These are phyloP conservation scores for Sarcophaga bullata DNA, from an alignment of 1,140 invertebrate species.

Conservation along the genomic window DNA sequence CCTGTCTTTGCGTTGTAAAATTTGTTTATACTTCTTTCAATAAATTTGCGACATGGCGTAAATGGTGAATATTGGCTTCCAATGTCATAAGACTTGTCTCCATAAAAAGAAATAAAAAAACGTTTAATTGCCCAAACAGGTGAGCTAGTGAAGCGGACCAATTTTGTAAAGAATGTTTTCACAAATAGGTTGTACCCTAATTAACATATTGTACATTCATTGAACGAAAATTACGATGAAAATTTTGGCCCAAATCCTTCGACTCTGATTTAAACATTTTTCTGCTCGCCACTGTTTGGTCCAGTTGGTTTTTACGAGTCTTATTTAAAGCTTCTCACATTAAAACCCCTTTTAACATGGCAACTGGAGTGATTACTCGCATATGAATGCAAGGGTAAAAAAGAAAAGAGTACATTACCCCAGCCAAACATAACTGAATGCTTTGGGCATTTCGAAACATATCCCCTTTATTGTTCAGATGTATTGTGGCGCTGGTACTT, in stretches of 20 bases:
- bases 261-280: too few relatives aligned
- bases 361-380: not conserved
- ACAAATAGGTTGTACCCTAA: not conserved
- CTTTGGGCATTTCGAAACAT: not conserved
- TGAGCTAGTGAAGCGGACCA: too few relatives aligned
- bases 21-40: too few relatives aligned
- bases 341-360: conserved; percentile 8
- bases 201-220: not conserved
- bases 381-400: not conserved
- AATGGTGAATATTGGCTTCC: too few relatives aligned
- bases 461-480: not conserved
- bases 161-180: too few relatives aligned
- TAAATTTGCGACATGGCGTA: too few relatives aligned
- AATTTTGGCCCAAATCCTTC: too few relatives aligned
- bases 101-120: too few relatives aligned
- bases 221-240: too few relatives aligned
- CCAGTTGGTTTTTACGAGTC: conserved; percentile 9
- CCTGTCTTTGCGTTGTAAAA: too few relatives aligned
- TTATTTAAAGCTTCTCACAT: conserved; percentile 40
- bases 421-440: not conserved
- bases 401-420: not conserved
- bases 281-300: not conserved
- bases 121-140: too few relatives aligned
- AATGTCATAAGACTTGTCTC: too few relatives aligned
- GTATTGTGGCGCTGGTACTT: not conserved